Evolutionary conservation across 2,113 vertebrate genomes (phyloP), one percentile per base, ranked within the genome.

Genomic region (Epinephelus lanceolatus): DNA sequence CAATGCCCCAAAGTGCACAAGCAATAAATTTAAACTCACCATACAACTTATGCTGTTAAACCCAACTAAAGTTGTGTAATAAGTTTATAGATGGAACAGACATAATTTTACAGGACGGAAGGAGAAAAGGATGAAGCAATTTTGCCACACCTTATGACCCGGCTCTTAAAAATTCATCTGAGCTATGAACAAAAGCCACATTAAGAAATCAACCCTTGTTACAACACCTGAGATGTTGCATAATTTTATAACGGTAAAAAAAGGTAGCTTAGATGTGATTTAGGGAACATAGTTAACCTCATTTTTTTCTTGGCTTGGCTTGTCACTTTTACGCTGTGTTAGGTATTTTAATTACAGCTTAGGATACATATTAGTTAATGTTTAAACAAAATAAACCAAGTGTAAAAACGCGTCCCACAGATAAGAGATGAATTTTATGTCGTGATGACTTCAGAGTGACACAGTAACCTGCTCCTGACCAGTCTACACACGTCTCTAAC

Each of bases 131-230:
- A 57, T 51, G 0, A 27, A 60, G 13, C 5, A 63, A 12, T 23
- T 19, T 53, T 47, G n/a, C 21, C 9, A 49, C 56, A 74, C 27
- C 17, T 52, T 9, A 19, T 15, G 12, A 30, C 4, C 5, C 30
- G 30, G 30, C 4, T 30, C 5, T 30, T 30, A 30, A 30, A 30
- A 30, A 30, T 30, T 37, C 9, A 37, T 47, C 9, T 68, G 19
- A 65, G 21, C 5, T 19, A 76, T 3, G 52, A 23, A 56, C 18
- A 76, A 62, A 57, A 42, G 40, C 7, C 63, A 73, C 23, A 57
- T 71, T 45, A 14, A 59, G 55, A 56, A 83, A 83, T 40, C 60
- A 25, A 23, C 33, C 14, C 3, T 9, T 37, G 49, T 75, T 76
- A 37, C 59, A 47, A 63, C 47, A 76, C 23, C 3, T 10, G 11